These are phyloP conservation scores for Tiphia femorata DNA, from an alignment of 2,888 invertebrate species.

Conservation along the genomic window DNA sequence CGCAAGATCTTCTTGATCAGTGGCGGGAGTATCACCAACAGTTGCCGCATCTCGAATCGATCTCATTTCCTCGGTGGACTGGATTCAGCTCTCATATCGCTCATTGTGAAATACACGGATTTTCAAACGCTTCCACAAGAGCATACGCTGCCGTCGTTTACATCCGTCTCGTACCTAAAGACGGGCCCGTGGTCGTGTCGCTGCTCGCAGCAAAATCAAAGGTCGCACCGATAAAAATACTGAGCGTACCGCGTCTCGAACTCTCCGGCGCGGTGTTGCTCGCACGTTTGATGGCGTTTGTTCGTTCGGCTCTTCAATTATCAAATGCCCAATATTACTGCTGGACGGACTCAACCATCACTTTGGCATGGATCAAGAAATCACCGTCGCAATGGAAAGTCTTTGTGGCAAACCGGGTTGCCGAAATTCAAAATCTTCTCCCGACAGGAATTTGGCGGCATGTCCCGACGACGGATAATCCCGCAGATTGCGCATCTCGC, in stretches of 20 bases:
- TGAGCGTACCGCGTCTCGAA: conserved; percentile 23
- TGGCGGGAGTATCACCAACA: too few relatives aligned
- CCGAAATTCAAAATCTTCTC: background rate
- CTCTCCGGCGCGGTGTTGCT: conserved; percentile 17
- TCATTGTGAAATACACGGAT: conserved; percentile 21
- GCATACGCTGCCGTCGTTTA: conserved; percentile 18
- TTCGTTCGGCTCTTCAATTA: background rate
- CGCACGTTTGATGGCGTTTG: background rate
- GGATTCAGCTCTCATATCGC: too few relatives aligned
- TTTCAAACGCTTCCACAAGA: conserved; percentile 14
- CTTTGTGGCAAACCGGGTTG: conserved; percentile 7
- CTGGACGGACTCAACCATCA: conserved; percentile 2
- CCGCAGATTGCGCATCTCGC: conserved; percentile 5
- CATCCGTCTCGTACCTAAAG: background rate
- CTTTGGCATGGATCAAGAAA: background rate
- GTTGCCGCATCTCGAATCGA: too few relatives aligned
- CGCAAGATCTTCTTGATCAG: too few relatives aligned
- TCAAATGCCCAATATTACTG: background rate
- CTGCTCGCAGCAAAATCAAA: conserved; percentile 15
- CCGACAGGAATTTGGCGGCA: background rate
- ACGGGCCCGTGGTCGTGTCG: background rate
- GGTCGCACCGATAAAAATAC: conserved; percentile 7
- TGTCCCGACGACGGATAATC: background rate
- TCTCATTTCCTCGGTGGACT: too few relatives aligned
- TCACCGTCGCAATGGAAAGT: conserved; percentile 1